Conservation (phyloP, 2,797 vertebrate species). For the Cacajao melanocephalus region DNA sequence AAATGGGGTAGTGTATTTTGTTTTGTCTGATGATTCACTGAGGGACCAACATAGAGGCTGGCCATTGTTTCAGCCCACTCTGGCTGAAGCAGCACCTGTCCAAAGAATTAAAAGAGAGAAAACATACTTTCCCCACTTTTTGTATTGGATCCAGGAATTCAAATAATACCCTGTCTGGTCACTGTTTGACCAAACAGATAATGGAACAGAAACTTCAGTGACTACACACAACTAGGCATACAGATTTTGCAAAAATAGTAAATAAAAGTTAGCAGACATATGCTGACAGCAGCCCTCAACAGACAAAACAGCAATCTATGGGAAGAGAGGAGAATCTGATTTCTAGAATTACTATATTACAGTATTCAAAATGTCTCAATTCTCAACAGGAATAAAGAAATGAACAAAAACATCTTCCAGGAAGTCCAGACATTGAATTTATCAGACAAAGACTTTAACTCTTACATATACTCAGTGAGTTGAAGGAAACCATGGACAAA, state of each 20-base stretch:
- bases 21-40: neutral
- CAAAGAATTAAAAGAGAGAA: neutral
- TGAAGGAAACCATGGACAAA: conserved; percentile 5
- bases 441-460: neutral
- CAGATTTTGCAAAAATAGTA: conserved; percentile 1
- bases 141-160: neutral
- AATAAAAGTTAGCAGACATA: neutral
- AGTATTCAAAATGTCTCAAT: neutral
- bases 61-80: neutral
- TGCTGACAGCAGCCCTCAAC: neutral
- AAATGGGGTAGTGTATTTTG: neutral
- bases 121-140: neutral
- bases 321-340: neutral
- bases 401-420: neutral
- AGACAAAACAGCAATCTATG: neutral
- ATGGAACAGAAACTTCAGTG: neutral
- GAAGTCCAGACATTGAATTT: neutral
- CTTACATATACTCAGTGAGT: neutral
- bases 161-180: neutral
- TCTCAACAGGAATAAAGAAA: neutral
- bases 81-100: neutral
- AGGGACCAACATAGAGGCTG: neutral
- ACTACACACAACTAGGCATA: neutral
- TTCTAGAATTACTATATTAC: neutral
- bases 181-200: neutral